phyloP scores from a whole-genome alignment of 2,888 invertebrate species.

The Andrena praecox region DNA sequence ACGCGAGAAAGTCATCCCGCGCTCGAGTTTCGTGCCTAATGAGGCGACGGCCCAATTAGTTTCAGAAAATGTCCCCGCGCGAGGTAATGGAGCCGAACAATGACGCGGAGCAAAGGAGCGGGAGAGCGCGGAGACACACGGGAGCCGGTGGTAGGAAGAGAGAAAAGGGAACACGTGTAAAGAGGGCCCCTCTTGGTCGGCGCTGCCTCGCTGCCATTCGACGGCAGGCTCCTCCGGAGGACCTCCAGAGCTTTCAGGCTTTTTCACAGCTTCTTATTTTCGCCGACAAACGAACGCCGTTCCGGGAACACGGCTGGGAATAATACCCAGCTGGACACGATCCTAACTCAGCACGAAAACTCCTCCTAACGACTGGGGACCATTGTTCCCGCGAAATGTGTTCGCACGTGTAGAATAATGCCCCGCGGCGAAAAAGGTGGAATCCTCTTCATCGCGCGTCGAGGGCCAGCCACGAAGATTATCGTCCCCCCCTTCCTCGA shows the following conservation, averaged over 20 bases:
- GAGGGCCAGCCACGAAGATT: slow-evolving; percentile 47
- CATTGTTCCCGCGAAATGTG: slow-evolving; percentile 76
- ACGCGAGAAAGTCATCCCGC: slow-evolving; percentile 25
- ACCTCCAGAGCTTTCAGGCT: slow-evolving; percentile 58
- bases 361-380: slow-evolving; percentile 68
- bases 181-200: slow-evolving; percentile 10
- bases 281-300: slow-evolving; percentile 68
- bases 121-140: neutral
- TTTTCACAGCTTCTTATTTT: slow-evolving; percentile 70
- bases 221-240: slow-evolving; percentile 48
- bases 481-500: slow-evolving; percentile 27
- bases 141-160: neutral
- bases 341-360: slow-evolving; percentile 61
- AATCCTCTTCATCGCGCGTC: slow-evolving; percentile 46
- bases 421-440: slow-evolving; percentile 45
- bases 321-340: slow-evolving; percentile 65
- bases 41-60: slow-evolving; percentile 64
- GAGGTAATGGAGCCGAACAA: slow-evolving; percentile 51
- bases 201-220: slow-evolving; percentile 22
- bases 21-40: slow-evolving; percentile 63
- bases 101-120: slow-evolving; percentile 12
- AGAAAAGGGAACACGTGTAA: slow-evolving; percentile 36
- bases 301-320: slow-evolving; percentile 68
- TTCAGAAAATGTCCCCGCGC: slow-evolving; percentile 49
- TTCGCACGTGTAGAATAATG: slow-evolving; percentile 77